Percentiles rank a stretch among this genome's conserved stretches.
These are phyloP conservation scores for Eonycteris spelaea DNA, from an alignment of 2,113 vertebrate genomes.

Conservation along the genomic window DNA sequence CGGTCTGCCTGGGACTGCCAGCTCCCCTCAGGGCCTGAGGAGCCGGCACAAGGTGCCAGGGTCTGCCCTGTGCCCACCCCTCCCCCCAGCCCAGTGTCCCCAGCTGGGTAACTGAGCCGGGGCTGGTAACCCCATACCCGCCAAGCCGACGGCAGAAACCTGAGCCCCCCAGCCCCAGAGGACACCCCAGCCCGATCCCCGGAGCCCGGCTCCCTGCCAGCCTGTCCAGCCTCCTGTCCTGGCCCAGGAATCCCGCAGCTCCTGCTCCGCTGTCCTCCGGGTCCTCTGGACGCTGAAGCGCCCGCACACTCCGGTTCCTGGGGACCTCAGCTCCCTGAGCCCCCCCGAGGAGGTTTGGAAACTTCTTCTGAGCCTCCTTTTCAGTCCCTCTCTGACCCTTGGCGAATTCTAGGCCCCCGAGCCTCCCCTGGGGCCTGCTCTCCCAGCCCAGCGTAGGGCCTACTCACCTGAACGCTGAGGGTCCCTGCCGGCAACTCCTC, in stretches of 20 bases:
- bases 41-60: constrained; percentile 61
- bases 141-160: constrained; percentile 74
- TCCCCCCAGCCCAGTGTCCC: constrained; percentile 61
- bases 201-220: constrained; percentile 70
- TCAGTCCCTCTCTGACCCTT: constrained; percentile 58
- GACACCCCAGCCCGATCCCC: constrained; percentile 74
- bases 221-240: constrained; percentile 65
- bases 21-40: constrained; percentile 17
- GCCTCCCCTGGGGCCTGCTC: constrained; percentile 58
- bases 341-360: neutral
- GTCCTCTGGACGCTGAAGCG: neutral
- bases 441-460: constrained; percentile 51
- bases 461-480: constrained; percentile 73
- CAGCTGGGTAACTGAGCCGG: constrained; percentile 69
- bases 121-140: constrained; percentile 77
- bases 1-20: neutral
- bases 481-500: constrained; percentile 69
- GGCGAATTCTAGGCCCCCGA: constrained; percentile 53
- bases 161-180: constrained; percentile 80
- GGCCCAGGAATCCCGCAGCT: constrained; percentile 45
- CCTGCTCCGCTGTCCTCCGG: neutral
- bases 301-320: neutral
- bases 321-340: neutral
- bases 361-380: constrained; percentile 43
- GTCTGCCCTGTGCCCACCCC: constrained; percentile 73